Conservation (phyloP, 2,888 invertebrate genomes). For the Argyresthia goedartella region DNA sequence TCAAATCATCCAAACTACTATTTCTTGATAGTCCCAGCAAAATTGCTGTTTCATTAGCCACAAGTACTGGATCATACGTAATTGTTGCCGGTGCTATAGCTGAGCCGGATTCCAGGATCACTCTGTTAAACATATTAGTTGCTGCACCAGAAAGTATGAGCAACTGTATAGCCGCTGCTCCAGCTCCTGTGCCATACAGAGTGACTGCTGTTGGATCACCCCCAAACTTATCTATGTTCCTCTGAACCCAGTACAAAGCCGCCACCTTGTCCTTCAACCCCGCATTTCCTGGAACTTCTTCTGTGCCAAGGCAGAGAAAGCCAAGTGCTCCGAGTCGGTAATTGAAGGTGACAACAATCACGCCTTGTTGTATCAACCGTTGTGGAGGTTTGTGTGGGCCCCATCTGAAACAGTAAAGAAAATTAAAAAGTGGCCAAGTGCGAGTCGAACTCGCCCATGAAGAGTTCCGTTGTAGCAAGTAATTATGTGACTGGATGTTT, state of each 20-base stretch:
- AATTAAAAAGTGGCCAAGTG: too few relatives aligned
- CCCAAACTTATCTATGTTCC: conserved; percentile 48
- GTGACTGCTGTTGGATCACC: conserved; percentile 47
- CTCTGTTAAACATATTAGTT: conserved; percentile 39
- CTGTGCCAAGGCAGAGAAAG: conserved; percentile 44
- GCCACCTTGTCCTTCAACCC: conserved; percentile 57
- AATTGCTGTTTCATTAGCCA: conserved; percentile 40
- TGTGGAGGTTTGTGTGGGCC: conserved; percentile 36
- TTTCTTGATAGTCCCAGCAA: conserved; percentile 49
- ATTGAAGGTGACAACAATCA: conserved; percentile 49
- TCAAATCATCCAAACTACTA: conserved; percentile 20
- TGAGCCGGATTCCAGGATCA: conserved; percentile 50
- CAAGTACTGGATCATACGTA: conserved; percentile 28
- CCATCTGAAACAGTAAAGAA: conserved; percentile 27
- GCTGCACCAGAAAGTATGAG: conserved; percentile 38
- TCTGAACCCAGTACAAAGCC: conserved; percentile 52
- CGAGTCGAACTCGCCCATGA: too few relatives aligned
- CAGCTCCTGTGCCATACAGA: conserved; percentile 46
- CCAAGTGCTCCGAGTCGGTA: conserved; percentile 53
- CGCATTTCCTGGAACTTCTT: conserved; percentile 44
- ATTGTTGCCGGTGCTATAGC: conserved; percentile 39
- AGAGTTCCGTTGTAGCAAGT: too few relatives aligned
- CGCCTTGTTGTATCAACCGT: conserved; percentile 28
- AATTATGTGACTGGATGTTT: too few relatives aligned
- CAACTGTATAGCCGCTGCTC: conserved; percentile 42